Percentiles rank a stretch among this genome's conserved stretches.
Evolutionary conservation across 2,888 invertebrate species (phyloP).

Genomic region (Nasonia oneida): DNA sequence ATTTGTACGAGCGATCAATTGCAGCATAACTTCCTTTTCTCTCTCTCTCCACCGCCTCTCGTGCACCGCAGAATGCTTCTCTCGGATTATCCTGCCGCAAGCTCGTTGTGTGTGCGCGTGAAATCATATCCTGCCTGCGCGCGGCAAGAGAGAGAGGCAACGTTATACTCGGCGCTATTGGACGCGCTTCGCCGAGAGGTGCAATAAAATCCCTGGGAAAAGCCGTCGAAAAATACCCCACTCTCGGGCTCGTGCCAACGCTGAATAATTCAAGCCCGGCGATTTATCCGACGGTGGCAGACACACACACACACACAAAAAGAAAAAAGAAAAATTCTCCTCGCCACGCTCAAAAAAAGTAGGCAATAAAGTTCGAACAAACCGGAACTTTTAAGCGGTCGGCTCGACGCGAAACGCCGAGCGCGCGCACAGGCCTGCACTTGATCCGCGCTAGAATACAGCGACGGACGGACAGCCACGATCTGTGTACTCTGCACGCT

Average conservation of each 20-base stretch:
- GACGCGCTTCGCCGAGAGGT: background rate
- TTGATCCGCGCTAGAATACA: background rate
- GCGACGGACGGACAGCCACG: background rate
- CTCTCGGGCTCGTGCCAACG: background rate
- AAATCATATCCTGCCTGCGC: no score
- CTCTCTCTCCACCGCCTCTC: no score
- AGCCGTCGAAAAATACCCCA: background rate
- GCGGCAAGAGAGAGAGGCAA: no score
- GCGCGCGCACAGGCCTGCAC: background rate
- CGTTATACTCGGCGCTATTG: no score
- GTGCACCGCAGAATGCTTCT: background rate
- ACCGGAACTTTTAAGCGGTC: constrained; percentile 21
- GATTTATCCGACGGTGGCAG: background rate
- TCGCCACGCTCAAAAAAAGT: background rate
- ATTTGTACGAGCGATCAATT: constrained; percentile 39
- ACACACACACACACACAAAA: background rate
- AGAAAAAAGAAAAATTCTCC: background rate
- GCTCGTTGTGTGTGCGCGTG: background rate
- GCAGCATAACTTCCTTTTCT: constrained; percentile 15
- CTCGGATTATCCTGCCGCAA: background rate
- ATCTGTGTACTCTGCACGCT: background rate
- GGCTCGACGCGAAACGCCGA: background rate
- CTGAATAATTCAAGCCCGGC: constrained; percentile 11
- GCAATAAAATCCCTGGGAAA: background rate
- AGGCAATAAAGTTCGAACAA: background rate